Conservation (phyloP, 1,140 invertebrate genomes). For the Psilanteris sp. region DNA sequence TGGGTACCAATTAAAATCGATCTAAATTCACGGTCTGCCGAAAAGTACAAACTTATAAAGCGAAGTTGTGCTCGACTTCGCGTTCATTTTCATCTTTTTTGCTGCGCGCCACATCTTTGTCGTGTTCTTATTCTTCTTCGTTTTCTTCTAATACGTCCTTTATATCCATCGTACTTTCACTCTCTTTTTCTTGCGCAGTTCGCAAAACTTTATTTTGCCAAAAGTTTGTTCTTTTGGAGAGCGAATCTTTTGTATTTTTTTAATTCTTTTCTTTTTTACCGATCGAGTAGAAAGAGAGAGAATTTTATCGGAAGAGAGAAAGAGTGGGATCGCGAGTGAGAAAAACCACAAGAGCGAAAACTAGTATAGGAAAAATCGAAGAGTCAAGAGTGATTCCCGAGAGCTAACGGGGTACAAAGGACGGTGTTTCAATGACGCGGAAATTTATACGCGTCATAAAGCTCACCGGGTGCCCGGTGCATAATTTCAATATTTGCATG, state of each 20-base stretch:
- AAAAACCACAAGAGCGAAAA: slow-evolving; percentile 21
- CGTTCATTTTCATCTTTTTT: slow-evolving; percentile 31
- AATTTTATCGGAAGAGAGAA: neutral
- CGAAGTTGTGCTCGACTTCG: slow-evolving; percentile 51
- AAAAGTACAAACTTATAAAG: slow-evolving; percentile 55
- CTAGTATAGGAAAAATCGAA: slow-evolving; percentile 41
- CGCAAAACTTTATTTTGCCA: slow-evolving; percentile 45
- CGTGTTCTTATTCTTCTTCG: slow-evolving; percentile 13
- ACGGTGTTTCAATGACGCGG: slow-evolving; percentile 63
- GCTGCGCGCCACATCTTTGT: neutral
- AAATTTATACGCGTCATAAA: slow-evolving; percentile 66
- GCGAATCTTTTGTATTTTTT: slow-evolving; percentile 56
- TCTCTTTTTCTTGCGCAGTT: slow-evolving; percentile 15
- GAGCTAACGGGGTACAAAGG: slow-evolving; percentile 50
- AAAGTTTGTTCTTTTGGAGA: slow-evolving; percentile 57
- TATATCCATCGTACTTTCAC: too few relatives aligned
- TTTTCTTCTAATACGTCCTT: neutral
- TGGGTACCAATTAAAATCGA: slow-evolving; percentile 59
- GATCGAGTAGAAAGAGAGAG: slow-evolving; percentile 18
- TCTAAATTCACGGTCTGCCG: slow-evolving; percentile 51
- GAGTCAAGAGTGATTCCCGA: slow-evolving; percentile 54
- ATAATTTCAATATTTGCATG: slow-evolving; percentile 65
- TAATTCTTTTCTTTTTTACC: slow-evolving; percentile 56
- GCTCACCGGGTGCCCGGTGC: slow-evolving; percentile 51
- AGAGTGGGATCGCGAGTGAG: slow-evolving; percentile 16